phyloP scores from a whole-genome alignment of 64 coral and sea anemone species.

The Acropora tenuis region DNA sequence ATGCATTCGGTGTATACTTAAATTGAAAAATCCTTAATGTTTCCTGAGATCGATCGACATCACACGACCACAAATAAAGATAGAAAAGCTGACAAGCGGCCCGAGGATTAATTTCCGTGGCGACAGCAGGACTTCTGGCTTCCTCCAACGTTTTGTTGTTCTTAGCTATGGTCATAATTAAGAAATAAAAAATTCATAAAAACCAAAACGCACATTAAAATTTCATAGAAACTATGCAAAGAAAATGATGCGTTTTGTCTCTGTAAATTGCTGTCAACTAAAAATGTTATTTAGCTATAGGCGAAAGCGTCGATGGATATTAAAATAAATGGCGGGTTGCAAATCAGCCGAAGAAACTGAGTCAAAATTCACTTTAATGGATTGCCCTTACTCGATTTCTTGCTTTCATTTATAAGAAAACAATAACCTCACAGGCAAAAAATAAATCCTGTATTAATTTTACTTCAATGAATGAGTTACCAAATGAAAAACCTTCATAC shows the following conservation, averaged over 20 bases:
- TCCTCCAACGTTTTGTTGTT: too few species aligned
- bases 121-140: too few species aligned
- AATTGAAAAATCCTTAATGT: too few species aligned
- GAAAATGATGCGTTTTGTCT: neutral
- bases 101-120: too few species aligned
- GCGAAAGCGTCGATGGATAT: neutral
- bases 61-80: too few species aligned
- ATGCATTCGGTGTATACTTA: too few species aligned
- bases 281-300: neutral
- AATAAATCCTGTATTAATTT: conserved; percentile 8
- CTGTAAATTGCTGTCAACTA: neutral
- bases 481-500: neutral
- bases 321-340: neutral
- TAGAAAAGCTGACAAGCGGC: too few species aligned
- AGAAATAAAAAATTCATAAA: neutral
- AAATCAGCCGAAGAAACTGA: neutral
- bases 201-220: conserved; percentile 9
- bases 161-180: neutral
- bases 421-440: neutral
- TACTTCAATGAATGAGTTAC: neutral
- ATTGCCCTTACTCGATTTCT: too few species aligned
- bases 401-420: too few species aligned
- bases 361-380: too few species aligned
- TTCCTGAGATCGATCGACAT: too few species aligned
- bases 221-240: neutral